phyloP scores from a whole-genome alignment of 1,140 invertebrate genomes.

The Pararge aegeria region DNA sequence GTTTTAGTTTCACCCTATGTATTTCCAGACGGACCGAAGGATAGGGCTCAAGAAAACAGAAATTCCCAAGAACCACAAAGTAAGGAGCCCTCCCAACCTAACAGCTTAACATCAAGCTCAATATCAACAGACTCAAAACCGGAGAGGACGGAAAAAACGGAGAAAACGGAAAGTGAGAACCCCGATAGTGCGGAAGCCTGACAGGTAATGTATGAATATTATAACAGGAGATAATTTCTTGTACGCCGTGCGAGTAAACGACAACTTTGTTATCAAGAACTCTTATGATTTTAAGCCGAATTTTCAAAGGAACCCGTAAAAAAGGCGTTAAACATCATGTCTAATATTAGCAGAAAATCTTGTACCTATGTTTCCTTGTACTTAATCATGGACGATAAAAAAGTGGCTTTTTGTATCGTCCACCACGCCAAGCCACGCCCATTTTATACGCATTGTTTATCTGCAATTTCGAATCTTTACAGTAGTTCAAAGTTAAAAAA shows the following conservation, averaged over 20 bases:
- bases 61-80: conserved; percentile 64
- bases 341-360: too few relatives aligned
- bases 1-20: too few relatives aligned
- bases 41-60: conserved; percentile 52
- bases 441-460: too few relatives aligned
- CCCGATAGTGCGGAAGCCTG: conserved; percentile 57
- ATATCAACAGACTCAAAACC: conserved; percentile 67
- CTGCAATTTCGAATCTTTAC: too few relatives aligned
- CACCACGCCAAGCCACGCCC: too few relatives aligned
- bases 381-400: too few relatives aligned
- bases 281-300: background rate
- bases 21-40: conserved; percentile 50
- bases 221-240: conserved; percentile 40
- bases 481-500: too few relatives aligned
- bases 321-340: too few relatives aligned
- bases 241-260: conserved; percentile 24
- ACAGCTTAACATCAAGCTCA: conserved; percentile 68
- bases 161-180: conserved; percentile 29
- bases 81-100: conserved; percentile 65
- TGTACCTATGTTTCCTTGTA: too few relatives aligned
- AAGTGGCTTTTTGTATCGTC: too few relatives aligned
- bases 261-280: background rate
- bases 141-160: conserved; percentile 33
- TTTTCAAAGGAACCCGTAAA: background rate
- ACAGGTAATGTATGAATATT: conserved; percentile 49